Conservation (phyloP, 2,797 vertebrate genomes). For the Morus bassanus region DNA sequence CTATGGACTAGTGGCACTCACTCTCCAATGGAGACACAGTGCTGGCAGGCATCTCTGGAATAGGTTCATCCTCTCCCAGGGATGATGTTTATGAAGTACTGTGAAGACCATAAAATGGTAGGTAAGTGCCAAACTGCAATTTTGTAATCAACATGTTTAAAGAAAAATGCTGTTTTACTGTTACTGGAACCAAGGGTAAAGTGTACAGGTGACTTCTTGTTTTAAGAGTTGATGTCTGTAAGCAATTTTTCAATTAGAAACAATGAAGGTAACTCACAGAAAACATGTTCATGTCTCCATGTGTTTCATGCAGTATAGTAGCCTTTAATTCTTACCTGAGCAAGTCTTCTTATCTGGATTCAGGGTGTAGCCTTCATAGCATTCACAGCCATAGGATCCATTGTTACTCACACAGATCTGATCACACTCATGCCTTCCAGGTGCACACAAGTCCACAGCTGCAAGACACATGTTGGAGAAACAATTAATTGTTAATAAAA, state of each 20-base stretch:
- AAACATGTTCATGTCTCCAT: neutral
- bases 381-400: slow-evolving; percentile 81
- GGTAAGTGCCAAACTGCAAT: neutral
- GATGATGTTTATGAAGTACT: neutral
- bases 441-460: slow-evolving; percentile 76
- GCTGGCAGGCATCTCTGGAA: neutral
- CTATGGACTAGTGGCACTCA: neutral
- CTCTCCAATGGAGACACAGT: neutral
- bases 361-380: slow-evolving; percentile 80
- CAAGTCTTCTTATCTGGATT: slow-evolving; percentile 86
- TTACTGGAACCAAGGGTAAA: neutral
- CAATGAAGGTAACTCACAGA: neutral
- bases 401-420: slow-evolving; percentile 84
- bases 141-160: neutral
- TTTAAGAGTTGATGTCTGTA: neutral
- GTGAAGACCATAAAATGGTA: neutral
- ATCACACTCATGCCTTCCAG: slow-evolving; percentile 82
- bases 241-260: neutral
- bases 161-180: neutral
- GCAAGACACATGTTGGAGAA: neutral
- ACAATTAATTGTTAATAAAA: neutral
- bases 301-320: neutral
- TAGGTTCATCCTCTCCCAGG: neutral
- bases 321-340: slow-evolving; percentile 76
- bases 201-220: neutral